These are phyloP conservation scores for Oryzias javanicus DNA, from an alignment of 2,113 vertebrate genomes.

Conservation along the genomic window DNA sequence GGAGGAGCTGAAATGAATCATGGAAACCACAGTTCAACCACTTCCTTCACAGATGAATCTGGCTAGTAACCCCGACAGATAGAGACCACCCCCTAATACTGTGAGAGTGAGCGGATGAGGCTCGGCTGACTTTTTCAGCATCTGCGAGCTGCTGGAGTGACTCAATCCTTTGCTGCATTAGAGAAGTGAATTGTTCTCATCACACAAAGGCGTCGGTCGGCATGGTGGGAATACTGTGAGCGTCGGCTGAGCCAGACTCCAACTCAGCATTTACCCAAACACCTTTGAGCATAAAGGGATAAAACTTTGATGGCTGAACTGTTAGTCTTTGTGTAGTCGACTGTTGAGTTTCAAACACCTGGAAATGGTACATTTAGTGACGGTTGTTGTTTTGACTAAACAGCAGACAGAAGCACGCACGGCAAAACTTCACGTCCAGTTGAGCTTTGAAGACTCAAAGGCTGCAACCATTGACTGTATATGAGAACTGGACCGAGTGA, in stretches of 20 bases:
- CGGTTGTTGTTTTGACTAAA: conserved; percentile 29
- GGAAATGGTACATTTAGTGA: conserved; percentile 31
- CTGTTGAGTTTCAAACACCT: conserved; percentile 5
- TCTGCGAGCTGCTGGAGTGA: conserved; percentile 16
- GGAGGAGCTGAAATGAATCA: conserved; percentile 25
- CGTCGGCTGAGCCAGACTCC: conserved; percentile 9
- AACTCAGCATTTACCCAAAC: conserved; percentile 25
- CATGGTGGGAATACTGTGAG: conserved; percentile 50
- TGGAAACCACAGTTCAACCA: conserved; percentile 23
- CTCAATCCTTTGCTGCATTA: conserved; percentile 23
- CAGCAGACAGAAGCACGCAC: neutral
- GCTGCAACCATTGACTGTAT: too few relatives aligned
- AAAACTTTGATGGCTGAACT: conserved; percentile 22
- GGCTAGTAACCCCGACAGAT: neutral
- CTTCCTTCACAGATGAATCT: conserved; percentile 7
- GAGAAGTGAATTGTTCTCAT: conserved; percentile 26
- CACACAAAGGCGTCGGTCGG: conserved; percentile 14
- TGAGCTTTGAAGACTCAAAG: conserved; percentile 8
- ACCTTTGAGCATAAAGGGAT: conserved; percentile 15
- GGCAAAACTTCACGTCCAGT: neutral
- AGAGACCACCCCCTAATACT: conserved; percentile 39
- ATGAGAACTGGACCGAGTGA: too few relatives aligned
- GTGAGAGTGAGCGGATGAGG: conserved; percentile 44
- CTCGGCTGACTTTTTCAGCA: conserved; percentile 32
- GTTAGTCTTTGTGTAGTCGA: conserved; percentile 22